These are phyloP conservation scores for Hippolais icterina DNA, from an alignment of 2,113 vertebrate species.

Conservation along the genomic window DNA sequence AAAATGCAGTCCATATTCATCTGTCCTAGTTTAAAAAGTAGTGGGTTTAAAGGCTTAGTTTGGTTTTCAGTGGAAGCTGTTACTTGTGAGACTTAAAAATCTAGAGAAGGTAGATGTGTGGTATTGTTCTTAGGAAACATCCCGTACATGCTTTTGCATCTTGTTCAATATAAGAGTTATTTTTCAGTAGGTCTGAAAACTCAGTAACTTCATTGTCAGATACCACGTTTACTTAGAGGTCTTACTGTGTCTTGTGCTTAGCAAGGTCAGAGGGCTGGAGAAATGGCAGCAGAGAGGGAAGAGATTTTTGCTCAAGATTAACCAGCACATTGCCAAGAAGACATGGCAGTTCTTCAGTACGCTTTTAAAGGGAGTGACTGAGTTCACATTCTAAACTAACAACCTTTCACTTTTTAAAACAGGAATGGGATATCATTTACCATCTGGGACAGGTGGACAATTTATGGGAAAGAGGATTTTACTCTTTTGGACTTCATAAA, in stretches of 20 bases:
- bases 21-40: neutral
- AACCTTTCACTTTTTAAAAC: slow-evolving; percentile 47
- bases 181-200: neutral
- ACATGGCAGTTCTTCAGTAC: neutral
- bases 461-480: slow-evolving; percentile 93
- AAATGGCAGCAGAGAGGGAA: neutral
- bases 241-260: neutral
- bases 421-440: slow-evolving; percentile 95
- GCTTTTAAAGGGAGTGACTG: neutral
- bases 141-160: neutral
- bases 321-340: neutral
- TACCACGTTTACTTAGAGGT: neutral
- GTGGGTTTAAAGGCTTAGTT: neutral
- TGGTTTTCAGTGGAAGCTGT: neutral
- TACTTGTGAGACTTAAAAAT: neutral
- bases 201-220: neutral
- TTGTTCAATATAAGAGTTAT: neutral
- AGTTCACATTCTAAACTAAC: neutral
- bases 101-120: neutral
- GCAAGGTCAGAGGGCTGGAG: neutral
- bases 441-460: slow-evolving; percentile 96
- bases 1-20: neutral
- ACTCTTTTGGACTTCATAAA: slow-evolving; percentile 95
- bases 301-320: neutral
- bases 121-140: neutral